These are phyloP conservation scores for Drosophila anomalipes DNA, from an alignment of 2,888 invertebrate genomes.

Conservation along the genomic window DNA sequence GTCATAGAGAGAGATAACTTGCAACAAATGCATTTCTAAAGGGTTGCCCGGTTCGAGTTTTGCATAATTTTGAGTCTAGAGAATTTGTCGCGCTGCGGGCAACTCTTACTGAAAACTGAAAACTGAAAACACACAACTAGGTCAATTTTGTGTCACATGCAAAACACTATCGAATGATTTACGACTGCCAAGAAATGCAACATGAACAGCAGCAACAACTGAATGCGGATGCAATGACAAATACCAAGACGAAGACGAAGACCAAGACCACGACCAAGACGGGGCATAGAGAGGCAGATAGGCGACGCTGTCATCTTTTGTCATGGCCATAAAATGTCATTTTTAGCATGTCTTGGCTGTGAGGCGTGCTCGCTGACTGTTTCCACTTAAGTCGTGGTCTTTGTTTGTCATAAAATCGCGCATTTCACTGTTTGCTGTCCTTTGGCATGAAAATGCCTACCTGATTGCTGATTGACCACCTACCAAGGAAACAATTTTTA, in stretches of 20 bases:
- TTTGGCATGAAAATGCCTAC: conserved; percentile 56
- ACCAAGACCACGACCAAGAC: neutral
- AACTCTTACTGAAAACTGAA: conserved; percentile 16
- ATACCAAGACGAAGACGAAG: conserved; percentile 15
- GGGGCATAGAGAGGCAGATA: conserved; percentile 15
- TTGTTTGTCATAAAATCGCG: conserved; percentile 62
- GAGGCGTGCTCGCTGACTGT: conserved; percentile 61
- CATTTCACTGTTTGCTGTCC: conserved; percentile 69
- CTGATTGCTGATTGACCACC: conserved; percentile 21
- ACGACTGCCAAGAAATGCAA: conserved; percentile 55
- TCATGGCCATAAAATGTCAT: conserved; percentile 61
- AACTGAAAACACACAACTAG: conserved; percentile 34
- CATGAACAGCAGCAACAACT: conserved; percentile 27
- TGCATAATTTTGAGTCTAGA: conserved; percentile 36
- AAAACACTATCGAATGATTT: conserved; percentile 68
- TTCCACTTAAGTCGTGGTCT: conserved; percentile 67
- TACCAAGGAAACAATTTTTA: conserved; percentile 24
- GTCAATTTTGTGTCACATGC: conserved; percentile 64
- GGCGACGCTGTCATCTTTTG: conserved; percentile 63
- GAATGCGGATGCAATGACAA: conserved; percentile 52
- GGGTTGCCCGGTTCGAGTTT: conserved; percentile 39
- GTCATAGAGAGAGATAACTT: conserved; percentile 13
- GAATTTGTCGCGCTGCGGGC: conserved; percentile 48
- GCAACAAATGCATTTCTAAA: conserved; percentile 12
- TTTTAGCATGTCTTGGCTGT: conserved; percentile 49